Base-by-base conservation (phyloP, 2,797 vertebrate genomes). In the Microcaecilia unicolor region DNA sequence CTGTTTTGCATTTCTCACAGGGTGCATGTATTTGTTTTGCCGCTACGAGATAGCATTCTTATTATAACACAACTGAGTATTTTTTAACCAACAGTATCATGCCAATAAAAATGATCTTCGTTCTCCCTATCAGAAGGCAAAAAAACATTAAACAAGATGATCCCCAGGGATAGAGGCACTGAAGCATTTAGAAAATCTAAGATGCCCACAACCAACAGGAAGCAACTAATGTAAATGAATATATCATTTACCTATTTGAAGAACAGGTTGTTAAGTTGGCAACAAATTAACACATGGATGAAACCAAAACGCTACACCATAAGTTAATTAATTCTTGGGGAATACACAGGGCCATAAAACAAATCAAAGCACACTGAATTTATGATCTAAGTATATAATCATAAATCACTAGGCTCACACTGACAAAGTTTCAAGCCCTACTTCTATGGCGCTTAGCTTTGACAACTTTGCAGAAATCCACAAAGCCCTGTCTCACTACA, bases 311-410 rank as follows among this genome's bases (percentile, higher is more conserved):
- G 25, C 6, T 20, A 15, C 37, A 45, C 31, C 37, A 23, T 23
- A 34, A 46, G 29, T 51, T 14, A 33, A 18, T 12, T 15, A 4
- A 18, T 20, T 52, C 56, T 48, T 47, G 7, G n/a, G 22, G 41
- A 44, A 41, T 21, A 30, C 31, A 24, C 38, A 34, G 39, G 39
- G 36, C 47, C 31, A 23, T 14, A 18, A 37, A 22, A 44, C 31
- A 55, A 72, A 78, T 72, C 68, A 68, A 60, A 65, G 48, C 61
- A 48, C 59, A 48, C 67, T 68, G 64, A 72, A 72, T 81, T 82
- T 82, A 83, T 69, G 80, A 70, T 76, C 70, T 64, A 58, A 72
- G 70, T 74, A 73, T 65, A 66, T 59, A 58, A 59, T 70, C 69
- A 76, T 81, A 63, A 78, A 78, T 76, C 78, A 78, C 62, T 36